phyloP scores from a whole-genome alignment of 2,113 vertebrate genomes.

The Haemorhous mexicanus region DNA sequence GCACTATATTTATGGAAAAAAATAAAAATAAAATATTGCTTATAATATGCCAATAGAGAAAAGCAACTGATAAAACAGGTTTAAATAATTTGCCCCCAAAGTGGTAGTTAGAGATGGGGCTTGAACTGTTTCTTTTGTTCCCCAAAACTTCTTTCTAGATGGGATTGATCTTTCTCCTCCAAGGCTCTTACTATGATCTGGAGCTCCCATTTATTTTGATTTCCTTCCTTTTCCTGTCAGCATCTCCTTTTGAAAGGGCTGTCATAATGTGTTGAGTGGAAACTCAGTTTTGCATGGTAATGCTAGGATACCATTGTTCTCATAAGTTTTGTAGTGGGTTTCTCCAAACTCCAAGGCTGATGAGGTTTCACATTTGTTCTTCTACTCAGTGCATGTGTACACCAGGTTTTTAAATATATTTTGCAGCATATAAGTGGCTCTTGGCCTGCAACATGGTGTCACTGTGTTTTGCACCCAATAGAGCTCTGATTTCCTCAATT shows the following conservation, averaged over 20 bases:
- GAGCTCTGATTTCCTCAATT: background rate
- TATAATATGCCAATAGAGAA: background rate
- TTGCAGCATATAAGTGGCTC: background rate
- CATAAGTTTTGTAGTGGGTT: background rate
- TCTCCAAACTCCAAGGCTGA: background rate
- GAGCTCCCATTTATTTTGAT: background rate
- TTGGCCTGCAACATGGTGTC: rapidly evolving
- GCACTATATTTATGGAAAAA: background rate
- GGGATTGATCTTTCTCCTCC: background rate
- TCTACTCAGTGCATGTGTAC: background rate
- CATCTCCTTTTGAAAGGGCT: background rate
- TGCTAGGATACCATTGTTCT: background rate
- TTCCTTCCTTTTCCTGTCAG: background rate
- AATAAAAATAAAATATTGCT: background rate
- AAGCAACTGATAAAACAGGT: background rate
- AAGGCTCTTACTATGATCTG: background rate
- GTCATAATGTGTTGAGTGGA: background rate
- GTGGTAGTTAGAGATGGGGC: background rate
- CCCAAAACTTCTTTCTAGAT: background rate
- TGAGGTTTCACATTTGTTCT: background rate
- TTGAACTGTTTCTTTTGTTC: background rate
- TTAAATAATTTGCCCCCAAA: background rate
- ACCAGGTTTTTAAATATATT: background rate
- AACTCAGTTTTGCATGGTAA: background rate
- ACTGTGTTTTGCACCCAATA: rapidly evolving